A percentile compares a stretch with the other conserved stretches of the same genome.
Conservation (phyloP, 2,888 invertebrate species). For the Lomographa bimaculata region DNA sequence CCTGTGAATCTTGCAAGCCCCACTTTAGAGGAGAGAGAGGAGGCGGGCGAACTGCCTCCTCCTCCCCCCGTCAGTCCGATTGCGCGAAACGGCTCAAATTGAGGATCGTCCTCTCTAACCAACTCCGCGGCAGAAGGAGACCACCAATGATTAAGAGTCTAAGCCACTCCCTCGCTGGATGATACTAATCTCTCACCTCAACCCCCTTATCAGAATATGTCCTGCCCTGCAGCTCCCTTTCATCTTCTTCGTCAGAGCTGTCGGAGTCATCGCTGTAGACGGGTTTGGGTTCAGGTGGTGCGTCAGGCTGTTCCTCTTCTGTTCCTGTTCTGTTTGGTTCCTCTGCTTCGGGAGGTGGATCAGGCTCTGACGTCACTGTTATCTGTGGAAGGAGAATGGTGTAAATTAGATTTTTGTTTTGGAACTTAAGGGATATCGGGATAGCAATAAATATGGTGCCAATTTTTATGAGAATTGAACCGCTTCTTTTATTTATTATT, state of each 20-base stretch:
- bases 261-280: constrained; percentile 85
- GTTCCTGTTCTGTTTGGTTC: constrained; percentile 38
- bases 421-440: not conserved
- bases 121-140: no score
- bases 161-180: no score
- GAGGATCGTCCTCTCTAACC: no score
- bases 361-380: constrained; percentile 71
- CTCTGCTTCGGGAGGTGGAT: constrained; percentile 48
- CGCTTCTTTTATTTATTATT: no score
- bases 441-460: no score
- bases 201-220: constrained; percentile 90
- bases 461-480: no score
- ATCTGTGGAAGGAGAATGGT: constrained; percentile 46
- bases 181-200: constrained; percentile 85
- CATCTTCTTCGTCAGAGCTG: constrained; percentile 89
- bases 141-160: no score
- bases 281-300: constrained; percentile 48
- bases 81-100: no score
- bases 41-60: no score
- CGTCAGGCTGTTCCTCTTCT: constrained; percentile 20
- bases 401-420: not conserved
- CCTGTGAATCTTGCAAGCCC: no score
- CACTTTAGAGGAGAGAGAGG: no score
- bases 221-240: constrained; percentile 90
- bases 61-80: no score